A percentile compares a stretch with the other conserved stretches of the same genome.
phyloP scores from a whole-genome alignment of 2,888 invertebrate genomes.

The Eilema sororculum region DNA sequence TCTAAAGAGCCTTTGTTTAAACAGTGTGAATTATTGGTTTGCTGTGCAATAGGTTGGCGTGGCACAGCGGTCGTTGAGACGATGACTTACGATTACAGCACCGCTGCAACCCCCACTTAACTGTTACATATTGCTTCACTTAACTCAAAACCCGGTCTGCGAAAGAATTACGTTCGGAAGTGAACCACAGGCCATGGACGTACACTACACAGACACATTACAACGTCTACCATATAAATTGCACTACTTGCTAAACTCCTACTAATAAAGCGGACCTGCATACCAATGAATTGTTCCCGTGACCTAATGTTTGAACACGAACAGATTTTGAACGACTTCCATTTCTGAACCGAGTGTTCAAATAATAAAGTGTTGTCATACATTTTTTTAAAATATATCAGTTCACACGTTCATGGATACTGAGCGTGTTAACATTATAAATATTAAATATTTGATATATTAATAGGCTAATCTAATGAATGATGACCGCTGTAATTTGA shows the following conservation, averaged over 20 bases:
- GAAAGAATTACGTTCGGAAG: conserved; percentile 72
- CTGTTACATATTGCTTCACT: conserved; percentile 77
- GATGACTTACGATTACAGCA: conserved; percentile 73
- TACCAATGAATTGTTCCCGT: conserved; percentile 40
- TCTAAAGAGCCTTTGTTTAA: conserved; percentile 64
- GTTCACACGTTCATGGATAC: too few relatives aligned
- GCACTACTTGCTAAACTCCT: conserved; percentile 40
- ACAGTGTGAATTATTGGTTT: conserved; percentile 68
- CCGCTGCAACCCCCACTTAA: conserved; percentile 74
- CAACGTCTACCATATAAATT: conserved; percentile 58
- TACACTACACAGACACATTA: conserved; percentile 62
- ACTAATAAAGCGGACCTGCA: conserved; percentile 46
- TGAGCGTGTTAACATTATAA: conserved; percentile 15
- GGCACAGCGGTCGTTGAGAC: conserved; percentile 62
- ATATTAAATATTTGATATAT: conserved; percentile 22
- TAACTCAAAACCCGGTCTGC: conserved; percentile 72
- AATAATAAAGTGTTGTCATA: not conserved
- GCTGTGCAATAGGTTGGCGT: conserved; percentile 59
- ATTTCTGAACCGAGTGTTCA: conserved; percentile 5
- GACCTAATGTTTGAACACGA: conserved; percentile 33
- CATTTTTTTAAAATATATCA: conserved; percentile 4
- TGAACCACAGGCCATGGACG: conserved; percentile 57
- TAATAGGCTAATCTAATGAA: conserved; percentile 39
- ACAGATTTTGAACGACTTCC: conserved; percentile 29
- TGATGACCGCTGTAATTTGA: conserved; percentile 38